These are phyloP conservation scores for Pampus argenteus DNA, from an alignment of 2,797 vertebrate species.

Conservation along the genomic window DNA sequence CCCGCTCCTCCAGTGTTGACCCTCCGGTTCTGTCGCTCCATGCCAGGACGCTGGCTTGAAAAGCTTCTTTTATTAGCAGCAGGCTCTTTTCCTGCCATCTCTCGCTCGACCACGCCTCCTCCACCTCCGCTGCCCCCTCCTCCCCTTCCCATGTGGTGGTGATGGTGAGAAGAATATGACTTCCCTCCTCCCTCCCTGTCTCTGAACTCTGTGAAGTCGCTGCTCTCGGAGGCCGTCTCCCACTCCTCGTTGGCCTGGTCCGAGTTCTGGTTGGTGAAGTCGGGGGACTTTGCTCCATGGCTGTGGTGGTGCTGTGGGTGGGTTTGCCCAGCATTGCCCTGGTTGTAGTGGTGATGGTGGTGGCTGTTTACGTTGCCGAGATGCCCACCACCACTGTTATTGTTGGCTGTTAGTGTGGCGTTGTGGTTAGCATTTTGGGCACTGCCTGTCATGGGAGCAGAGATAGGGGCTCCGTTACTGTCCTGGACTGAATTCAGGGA, in stretches of 20 bases:
- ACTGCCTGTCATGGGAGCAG: slow-evolving; percentile 54
- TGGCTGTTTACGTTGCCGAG: slow-evolving; percentile 81
- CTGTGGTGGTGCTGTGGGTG: slow-evolving; percentile 86
- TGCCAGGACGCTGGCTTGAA: slow-evolving; percentile 93
- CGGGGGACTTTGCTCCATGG: slow-evolving; percentile 92
- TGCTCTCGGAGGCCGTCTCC: slow-evolving; percentile 96
- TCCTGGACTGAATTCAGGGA: slow-evolving; percentile 80
- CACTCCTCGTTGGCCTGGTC: slow-evolving; percentile 97
- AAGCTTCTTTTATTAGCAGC: slow-evolving; percentile 91
- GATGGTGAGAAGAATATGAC: slow-evolving; percentile 81
- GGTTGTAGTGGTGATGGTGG: slow-evolving; percentile 84
- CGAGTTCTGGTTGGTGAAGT: slow-evolving; percentile 95
- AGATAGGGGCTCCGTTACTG: slow-evolving; percentile 70
- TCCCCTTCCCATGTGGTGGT: slow-evolving; percentile 79
- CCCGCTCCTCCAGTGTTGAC: slow-evolving; percentile 83
- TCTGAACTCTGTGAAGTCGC: slow-evolving; percentile 93
- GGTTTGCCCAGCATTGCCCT: slow-evolving; percentile 70
- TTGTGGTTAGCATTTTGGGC: slow-evolving; percentile 79
- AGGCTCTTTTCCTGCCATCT: slow-evolving; percentile 83
- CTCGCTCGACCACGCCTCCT: slow-evolving; percentile 74
- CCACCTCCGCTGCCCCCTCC: slow-evolving; percentile 70
- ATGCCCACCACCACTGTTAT: slow-evolving; percentile 72
- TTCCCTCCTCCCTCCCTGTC: slow-evolving; percentile 84
- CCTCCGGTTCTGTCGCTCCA: slow-evolving; percentile 94
- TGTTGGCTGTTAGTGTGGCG: slow-evolving; percentile 71